Conservation (phyloP, 2,797 vertebrate species). For the Pogonophryne albipinna region DNA sequence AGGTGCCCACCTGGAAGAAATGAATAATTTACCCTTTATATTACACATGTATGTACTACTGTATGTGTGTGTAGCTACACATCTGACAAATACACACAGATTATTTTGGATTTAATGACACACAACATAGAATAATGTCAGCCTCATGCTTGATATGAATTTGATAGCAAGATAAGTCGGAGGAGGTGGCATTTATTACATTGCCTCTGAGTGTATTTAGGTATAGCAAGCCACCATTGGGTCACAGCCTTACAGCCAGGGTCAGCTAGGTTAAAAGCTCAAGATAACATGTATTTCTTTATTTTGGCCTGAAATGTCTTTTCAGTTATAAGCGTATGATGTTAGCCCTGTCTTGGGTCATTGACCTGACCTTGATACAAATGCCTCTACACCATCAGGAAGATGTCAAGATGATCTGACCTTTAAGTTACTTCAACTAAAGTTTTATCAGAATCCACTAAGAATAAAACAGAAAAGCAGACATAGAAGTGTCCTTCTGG, state of each 20-base stretch:
- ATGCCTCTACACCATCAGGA: conserved; percentile 8
- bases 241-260: conserved; percentile 3
- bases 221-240: background rate
- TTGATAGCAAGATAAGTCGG: background rate
- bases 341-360: background rate
- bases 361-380: conserved; percentile 32
- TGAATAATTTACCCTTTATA: too few species aligned
- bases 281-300: conserved; percentile 13
- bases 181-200: background rate
- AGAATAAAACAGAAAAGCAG: background rate
- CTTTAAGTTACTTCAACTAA: background rate
- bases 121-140: background rate
- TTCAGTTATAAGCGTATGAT: background rate
- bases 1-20: background rate
- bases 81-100: background rate
- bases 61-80: too few species aligned
- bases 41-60: too few species aligned
- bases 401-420: conserved; percentile 7
- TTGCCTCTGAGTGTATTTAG: background rate
- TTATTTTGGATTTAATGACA: background rate
- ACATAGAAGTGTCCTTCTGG: background rate
- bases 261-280: conserved; percentile 1
- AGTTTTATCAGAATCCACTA: background rate
- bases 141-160: background rate
- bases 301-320: conserved; percentile 19